These are phyloP conservation scores for Cydia amplana DNA, from an alignment of 1,140 invertebrate genomes.

Conservation along the genomic window DNA sequence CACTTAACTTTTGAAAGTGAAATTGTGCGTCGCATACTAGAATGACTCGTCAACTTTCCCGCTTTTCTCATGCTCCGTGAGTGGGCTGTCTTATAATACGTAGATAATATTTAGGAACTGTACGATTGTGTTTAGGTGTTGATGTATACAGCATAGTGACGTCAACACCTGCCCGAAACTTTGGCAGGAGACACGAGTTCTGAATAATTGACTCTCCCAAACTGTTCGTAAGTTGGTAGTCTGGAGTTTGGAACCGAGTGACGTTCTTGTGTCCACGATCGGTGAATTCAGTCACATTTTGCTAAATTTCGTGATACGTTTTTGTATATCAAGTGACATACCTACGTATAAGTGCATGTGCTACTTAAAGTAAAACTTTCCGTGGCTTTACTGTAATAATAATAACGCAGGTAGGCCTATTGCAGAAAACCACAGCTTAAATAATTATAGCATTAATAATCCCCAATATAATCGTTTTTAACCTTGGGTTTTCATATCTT, in stretches of 20 bases:
- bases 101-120: slow-evolving; percentile 45
- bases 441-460: neutral
- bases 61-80: slow-evolving; percentile 32
- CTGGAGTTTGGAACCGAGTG: slow-evolving; percentile 62
- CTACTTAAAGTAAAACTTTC: neutral
- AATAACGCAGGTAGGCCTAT: neutral
- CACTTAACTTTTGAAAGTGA: no score
- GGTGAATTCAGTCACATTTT: slow-evolving; percentile 36
- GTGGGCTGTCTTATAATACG: slow-evolving; percentile 42
- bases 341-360: neutral
- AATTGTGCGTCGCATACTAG: slow-evolving; percentile 7
- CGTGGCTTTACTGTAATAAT: neutral
- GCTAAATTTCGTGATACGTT: neutral
- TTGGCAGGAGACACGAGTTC: slow-evolving; percentile 71
- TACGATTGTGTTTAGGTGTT: slow-evolving; percentile 58
- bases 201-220: slow-evolving; percentile 67
- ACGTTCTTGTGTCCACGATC: slow-evolving; percentile 45
- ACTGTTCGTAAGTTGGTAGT: slow-evolving; percentile 68
- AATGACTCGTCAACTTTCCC: slow-evolving; percentile 41
- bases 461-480: no score
- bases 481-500: no score
- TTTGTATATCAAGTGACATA: neutral
- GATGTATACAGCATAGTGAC: slow-evolving; percentile 57
- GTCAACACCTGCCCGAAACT: slow-evolving; percentile 70
- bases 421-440: neutral